These are phyloP conservation scores for Chamaea fasciata DNA, from an alignment of 2,113 vertebrate species.

Conservation along the genomic window DNA sequence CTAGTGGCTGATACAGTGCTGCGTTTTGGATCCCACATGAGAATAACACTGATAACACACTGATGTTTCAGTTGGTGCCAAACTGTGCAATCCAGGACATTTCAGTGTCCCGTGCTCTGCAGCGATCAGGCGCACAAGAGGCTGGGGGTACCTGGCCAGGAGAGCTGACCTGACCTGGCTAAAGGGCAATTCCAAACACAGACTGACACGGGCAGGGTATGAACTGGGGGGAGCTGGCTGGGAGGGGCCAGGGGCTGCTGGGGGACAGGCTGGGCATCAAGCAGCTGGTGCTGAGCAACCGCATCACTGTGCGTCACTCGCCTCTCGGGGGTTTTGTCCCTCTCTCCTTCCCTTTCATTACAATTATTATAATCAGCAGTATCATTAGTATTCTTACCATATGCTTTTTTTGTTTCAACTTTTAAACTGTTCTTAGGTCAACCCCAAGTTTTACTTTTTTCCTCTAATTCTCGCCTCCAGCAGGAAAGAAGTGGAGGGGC, in stretches of 20 bases:
- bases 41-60: background rate
- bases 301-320: fast-evolving
- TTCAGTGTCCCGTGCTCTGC: background rate
- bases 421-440: background rate
- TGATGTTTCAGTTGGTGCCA: background rate
- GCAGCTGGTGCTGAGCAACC: background rate
- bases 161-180: background rate
- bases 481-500: background rate
- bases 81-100: background rate
- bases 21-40: background rate
- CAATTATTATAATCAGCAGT: background rate
- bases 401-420: background rate
- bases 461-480: background rate
- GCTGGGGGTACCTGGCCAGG: background rate
- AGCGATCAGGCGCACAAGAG: background rate
- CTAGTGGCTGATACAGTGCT: background rate
- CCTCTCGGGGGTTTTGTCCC: background rate
- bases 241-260: background rate
- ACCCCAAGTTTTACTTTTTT: background rate
- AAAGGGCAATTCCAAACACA: background rate
- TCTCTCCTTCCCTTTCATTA: background rate
- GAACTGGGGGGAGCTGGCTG: background rate
- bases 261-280: fast-evolving
- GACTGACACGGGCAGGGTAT: background rate
- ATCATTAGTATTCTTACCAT: background rate